phyloP scores from a whole-genome alignment of 35 echinoderm and acorn worm genomes.

The Heliocidaris erythrogramma region DNA sequence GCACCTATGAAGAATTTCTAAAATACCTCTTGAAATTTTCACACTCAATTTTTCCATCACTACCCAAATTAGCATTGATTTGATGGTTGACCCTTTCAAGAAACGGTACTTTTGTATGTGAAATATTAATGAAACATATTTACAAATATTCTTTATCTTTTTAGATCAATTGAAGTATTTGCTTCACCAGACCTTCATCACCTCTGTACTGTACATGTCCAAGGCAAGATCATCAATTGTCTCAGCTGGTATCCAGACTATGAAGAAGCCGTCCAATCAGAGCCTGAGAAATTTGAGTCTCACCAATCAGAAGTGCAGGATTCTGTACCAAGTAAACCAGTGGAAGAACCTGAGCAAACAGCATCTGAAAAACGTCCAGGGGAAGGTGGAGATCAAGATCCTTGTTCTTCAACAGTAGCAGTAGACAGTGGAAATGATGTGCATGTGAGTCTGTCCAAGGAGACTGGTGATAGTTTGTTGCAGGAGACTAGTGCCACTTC shows the following conservation, averaged over 20 bases:
- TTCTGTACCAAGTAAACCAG: neutral
- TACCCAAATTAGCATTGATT: too few species aligned
- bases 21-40: too few species aligned
- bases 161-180: constrained; percentile 94
- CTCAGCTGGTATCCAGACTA: constrained; percentile 80
- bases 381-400: neutral
- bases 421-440: neutral
- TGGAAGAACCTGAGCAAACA: neutral
- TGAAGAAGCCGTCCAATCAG: constrained; percentile 55
- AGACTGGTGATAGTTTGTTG: neutral
- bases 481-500: neutral
- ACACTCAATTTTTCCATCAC: too few species aligned
- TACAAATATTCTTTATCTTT: neutral
- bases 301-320: constrained; percentile 44
- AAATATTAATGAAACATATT: neutral
- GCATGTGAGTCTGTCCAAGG: neutral
- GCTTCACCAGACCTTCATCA: constrained; percentile 71
- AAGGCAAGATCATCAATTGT: constrained; percentile 97
- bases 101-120: too few species aligned
- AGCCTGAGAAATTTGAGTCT: neutral
- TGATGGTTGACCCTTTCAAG: too few species aligned
- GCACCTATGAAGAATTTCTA: too few species aligned
- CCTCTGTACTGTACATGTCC: constrained; percentile 84
- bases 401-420: neutral
- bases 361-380: neutral